Percentiles rank a stretch among this genome's conserved stretches.
phyloP scores from a whole-genome alignment of 2,888 invertebrate genomes.

The Pyralis farinalis region DNA sequence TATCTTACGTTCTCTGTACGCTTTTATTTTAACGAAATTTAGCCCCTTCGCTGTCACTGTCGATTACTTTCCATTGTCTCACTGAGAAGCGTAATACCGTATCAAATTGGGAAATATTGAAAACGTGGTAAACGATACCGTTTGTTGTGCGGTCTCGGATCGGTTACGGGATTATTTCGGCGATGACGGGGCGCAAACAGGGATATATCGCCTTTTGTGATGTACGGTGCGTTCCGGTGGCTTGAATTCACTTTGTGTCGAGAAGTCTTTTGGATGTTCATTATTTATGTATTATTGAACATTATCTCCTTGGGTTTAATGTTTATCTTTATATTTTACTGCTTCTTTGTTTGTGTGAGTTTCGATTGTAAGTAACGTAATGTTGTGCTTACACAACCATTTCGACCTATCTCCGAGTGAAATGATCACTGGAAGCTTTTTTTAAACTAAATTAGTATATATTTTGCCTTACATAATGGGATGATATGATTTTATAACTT shows the following conservation, averaged over 20 bases:
- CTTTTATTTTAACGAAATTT: conserved; percentile 81
- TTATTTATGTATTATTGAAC: background rate
- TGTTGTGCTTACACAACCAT: too few species aligned
- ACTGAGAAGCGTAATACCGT: conserved; percentile 55
- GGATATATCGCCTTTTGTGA: conserved; percentile 17
- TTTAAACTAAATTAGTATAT: too few species aligned
- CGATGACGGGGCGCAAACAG: conserved; percentile 21
- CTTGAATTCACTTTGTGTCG: conserved; percentile 19
- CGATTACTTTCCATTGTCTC: conserved; percentile 77
- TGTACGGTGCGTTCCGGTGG: conserved; percentile 15
- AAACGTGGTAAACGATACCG: conserved; percentile 66
- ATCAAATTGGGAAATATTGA: conserved; percentile 78
- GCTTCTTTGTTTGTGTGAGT: too few species aligned
- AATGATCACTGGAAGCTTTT: too few species aligned
- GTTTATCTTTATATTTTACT: too few species aligned
- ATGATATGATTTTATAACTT: too few species aligned
- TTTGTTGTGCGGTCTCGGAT: conserved; percentile 41
- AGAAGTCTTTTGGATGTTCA: conserved; percentile 14
- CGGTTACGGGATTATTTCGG: conserved; percentile 30
- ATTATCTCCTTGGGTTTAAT: too few species aligned
- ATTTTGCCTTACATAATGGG: too few species aligned
- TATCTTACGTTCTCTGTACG: conserved; percentile 75
- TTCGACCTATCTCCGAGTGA: too few species aligned
- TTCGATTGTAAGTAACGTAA: too few species aligned
- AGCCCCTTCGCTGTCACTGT: conserved; percentile 70